phyloP scores from a whole-genome alignment of 2,113 vertebrate genomes.

The Columba livia region DNA sequence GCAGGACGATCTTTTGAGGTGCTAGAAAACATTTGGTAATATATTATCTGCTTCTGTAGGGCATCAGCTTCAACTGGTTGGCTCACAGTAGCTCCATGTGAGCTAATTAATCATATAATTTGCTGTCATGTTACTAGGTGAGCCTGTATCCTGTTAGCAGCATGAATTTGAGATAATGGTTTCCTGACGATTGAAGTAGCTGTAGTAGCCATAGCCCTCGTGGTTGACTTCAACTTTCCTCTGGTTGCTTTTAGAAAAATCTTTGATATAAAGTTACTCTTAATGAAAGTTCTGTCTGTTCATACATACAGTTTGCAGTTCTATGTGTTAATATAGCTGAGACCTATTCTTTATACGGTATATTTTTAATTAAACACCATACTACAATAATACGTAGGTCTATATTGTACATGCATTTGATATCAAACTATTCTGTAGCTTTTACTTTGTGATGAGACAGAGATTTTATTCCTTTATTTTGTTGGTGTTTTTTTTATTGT shows the following conservation, averaged over 20 bases:
- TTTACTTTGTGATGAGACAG: background rate
- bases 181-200: background rate
- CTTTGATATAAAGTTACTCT: background rate
- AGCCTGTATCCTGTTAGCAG: constrained; percentile 21
- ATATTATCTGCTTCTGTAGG: background rate
- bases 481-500: background rate
- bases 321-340: background rate
- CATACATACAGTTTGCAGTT: background rate
- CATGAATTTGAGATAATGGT: background rate
- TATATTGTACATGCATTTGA: background rate
- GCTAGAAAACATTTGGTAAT: background rate
- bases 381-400: background rate
- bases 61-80: background rate
- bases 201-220: background rate
- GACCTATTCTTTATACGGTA: background rate
- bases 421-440: background rate
- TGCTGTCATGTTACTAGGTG: background rate
- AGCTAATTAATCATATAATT: constrained; percentile 50
- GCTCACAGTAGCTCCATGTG: background rate
- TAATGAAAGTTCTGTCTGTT: background rate
- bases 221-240: background rate
- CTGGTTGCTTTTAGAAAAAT: background rate
- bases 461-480: background rate
- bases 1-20: background rate
- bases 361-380: background rate